Conservation (phyloP, 2,797 vertebrate species). For the Syncerus caffer region DNA sequence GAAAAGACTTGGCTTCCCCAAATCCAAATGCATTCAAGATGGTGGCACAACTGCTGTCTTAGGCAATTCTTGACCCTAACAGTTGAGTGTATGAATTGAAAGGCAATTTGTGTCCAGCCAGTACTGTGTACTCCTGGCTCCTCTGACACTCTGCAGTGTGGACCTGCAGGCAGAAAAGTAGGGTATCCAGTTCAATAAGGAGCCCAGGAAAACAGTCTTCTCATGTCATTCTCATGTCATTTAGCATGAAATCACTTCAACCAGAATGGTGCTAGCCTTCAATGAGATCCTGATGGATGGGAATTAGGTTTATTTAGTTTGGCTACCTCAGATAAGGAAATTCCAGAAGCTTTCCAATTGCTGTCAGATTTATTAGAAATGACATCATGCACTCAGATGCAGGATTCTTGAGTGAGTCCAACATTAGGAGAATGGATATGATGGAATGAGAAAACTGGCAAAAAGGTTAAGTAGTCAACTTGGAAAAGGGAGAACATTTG, state of each 20-base stretch:
- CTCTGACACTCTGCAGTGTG: neutral
- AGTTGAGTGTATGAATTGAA: neutral
- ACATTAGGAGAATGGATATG: constrained; percentile 31
- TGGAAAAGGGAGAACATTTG: neutral
- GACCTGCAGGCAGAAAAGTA: neutral
- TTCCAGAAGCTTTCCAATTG: constrained; percentile 50
- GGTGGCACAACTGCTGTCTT: neutral
- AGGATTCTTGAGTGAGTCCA: constrained; percentile 11
- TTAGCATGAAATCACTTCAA: constrained; percentile 42
- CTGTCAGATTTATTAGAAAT: constrained; percentile 61
- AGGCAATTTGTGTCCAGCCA: neutral
- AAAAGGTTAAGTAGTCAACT: constrained; percentile 25
- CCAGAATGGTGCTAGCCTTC: constrained; percentile 32
- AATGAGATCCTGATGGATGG: constrained; percentile 23
- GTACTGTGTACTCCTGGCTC: neutral
- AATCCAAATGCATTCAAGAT: neutral
- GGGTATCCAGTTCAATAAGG: neutral
- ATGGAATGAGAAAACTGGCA: constrained; percentile 1
- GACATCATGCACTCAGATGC: constrained; percentile 26
- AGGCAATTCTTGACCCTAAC: neutral
- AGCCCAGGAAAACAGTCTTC: neutral
- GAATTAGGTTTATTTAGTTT: constrained; percentile 59
- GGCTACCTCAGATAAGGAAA: constrained; percentile 57
- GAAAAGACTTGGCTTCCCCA: neutral
- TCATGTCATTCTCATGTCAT: neutral